phyloP scores from a whole-genome alignment of 2,888 invertebrate species.

The Nebria brevicollis region DNA sequence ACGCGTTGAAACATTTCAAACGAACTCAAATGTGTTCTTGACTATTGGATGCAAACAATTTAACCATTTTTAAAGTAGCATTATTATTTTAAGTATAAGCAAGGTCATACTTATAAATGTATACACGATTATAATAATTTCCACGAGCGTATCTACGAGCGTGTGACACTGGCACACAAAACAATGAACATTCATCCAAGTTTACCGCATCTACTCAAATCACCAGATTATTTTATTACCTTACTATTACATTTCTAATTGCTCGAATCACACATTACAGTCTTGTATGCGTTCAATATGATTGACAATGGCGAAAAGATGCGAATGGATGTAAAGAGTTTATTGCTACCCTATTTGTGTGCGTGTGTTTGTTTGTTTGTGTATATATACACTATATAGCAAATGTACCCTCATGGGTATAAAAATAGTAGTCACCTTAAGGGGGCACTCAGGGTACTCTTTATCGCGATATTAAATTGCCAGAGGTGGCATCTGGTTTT shows the following conservation, averaged over 20 bases:
- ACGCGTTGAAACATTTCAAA: too few species aligned
- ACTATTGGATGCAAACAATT: neutral
- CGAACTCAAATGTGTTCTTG: neutral
- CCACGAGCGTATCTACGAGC: neutral
- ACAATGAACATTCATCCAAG: neutral
- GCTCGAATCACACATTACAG: neutral
- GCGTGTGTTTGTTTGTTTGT: neutral
- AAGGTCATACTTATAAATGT: neutral
- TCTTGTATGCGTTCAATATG: neutral
- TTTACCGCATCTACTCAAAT: neutral
- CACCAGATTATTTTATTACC: neutral
- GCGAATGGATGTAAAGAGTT: too few species aligned
- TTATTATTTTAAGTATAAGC: neutral
- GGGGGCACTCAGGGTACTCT: neutral
- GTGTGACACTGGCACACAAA: slow-evolving; percentile 14
- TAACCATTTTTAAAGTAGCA: neutral
- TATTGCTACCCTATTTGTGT: neutral
- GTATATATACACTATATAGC: neutral
- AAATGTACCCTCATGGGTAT: slow-evolving; percentile 3
- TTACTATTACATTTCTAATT: too few species aligned
- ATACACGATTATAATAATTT: neutral
- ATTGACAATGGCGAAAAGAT: too few species aligned
- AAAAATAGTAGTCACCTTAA: slow-evolving; percentile 7
- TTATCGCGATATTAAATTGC: slow-evolving; percentile 17
- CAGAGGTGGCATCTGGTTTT: slow-evolving; percentile 4